Conservation (phyloP, 2,113 vertebrate species). For the Tetrax tetrax region DNA sequence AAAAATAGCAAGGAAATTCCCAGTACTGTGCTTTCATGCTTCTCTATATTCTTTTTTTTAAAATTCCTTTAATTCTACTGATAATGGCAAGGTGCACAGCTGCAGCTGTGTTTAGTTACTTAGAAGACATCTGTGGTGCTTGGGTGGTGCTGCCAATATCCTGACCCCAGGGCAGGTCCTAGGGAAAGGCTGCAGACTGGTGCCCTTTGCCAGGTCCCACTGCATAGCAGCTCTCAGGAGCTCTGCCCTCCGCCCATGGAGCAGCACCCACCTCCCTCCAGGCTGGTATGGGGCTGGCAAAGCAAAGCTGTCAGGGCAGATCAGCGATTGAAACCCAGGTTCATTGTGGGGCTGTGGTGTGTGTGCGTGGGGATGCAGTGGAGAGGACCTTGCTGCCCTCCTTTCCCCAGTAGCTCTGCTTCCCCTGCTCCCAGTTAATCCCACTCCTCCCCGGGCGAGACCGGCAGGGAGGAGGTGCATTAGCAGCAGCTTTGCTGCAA, state of each 20-base stretch:
- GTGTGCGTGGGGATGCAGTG: background rate
- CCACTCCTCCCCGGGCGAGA: background rate
- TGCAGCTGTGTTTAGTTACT: slow-evolving; percentile 2
- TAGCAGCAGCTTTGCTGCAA: background rate
- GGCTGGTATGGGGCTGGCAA: background rate
- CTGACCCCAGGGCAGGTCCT: background rate
- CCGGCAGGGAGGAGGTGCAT: background rate
- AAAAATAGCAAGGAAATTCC: slow-evolving; percentile 44
- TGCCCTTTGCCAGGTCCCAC: background rate
- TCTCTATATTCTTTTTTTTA: background rate
- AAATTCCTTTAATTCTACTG: background rate
- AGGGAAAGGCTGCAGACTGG: background rate
- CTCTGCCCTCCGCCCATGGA: background rate
- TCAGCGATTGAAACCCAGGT: background rate
- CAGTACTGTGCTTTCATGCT: background rate
- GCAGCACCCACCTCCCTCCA: background rate
- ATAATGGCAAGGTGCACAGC: background rate
- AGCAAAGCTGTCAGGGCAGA: background rate
- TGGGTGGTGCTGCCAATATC: background rate
- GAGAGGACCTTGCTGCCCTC: background rate
- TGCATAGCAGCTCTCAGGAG: background rate
- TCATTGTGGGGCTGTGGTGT: fast-evolving
- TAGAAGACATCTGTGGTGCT: background rate
- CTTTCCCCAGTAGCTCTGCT: background rate
- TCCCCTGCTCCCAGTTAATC: background rate